phyloP scores from a whole-genome alignment of 2,797 vertebrate species.

The Chiloscyllium punctatum region DNA sequence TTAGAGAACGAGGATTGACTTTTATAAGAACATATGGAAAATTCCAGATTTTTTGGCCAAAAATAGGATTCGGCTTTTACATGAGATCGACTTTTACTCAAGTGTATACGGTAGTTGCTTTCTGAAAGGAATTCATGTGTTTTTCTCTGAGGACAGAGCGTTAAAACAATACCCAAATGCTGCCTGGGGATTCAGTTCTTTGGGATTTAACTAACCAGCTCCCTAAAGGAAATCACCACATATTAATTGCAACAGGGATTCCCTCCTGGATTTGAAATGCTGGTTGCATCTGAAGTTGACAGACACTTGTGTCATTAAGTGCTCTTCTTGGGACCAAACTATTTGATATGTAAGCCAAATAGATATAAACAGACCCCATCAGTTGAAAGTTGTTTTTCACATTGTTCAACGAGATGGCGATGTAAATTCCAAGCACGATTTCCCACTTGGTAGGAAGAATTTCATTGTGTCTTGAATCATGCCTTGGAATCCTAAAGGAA shows the following conservation, averaged over 20 bases:
- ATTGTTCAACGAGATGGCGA: neutral
- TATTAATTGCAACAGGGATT: slow-evolving; percentile 23
- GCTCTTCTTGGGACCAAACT: neutral
- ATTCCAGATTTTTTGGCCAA: too few species aligned
- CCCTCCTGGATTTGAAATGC: neutral
- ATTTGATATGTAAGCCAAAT: neutral
- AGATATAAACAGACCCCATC: neutral
- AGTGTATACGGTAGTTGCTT: neutral
- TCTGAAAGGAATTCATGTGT: neutral
- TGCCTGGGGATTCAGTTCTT: neutral
- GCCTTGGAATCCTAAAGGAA: neutral
- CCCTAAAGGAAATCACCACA: neutral
- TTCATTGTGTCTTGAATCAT: neutral
- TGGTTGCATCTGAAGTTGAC: neutral
- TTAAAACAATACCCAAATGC: neutral
- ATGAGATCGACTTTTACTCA: too few species aligned
- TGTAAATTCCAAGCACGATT: neutral
- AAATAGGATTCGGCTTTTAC: too few species aligned
- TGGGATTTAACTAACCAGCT: neutral
- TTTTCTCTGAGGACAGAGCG: neutral
- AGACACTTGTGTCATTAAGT: neutral
- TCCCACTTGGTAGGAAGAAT: neutral
- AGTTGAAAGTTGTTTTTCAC: neutral
- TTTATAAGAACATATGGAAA: too few species aligned
- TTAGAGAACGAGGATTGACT: too few species aligned